Percentiles rank a stretch among this genome's conserved stretches.
Conservation (phyloP, 2,113 vertebrate species). For the Elaphurus davidianus region DNA sequence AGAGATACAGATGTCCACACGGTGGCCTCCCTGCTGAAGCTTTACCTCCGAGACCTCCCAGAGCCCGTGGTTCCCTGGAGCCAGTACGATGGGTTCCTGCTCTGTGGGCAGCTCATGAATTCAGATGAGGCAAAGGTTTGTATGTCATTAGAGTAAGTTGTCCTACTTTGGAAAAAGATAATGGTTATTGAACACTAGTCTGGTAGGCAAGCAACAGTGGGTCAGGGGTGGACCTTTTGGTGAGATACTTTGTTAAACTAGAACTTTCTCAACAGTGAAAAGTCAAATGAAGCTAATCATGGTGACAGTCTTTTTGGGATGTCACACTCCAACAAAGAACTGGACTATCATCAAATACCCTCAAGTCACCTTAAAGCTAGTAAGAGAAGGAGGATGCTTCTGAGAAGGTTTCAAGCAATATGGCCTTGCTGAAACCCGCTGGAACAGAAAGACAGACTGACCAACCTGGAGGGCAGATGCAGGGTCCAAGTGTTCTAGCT, state of each 20-base stretch:
- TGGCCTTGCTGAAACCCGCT: background rate
- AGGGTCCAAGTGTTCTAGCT: background rate
- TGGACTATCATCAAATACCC: background rate
- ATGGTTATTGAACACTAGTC: background rate
- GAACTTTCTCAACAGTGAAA: background rate
- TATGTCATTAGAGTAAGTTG: background rate
- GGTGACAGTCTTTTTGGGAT: background rate
- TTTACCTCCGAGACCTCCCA: slow-evolving; percentile 96
- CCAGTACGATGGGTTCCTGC: slow-evolving; percentile 94
- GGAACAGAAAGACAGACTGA: background rate
- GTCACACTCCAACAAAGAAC: background rate
- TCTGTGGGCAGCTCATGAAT: slow-evolving; percentile 86
- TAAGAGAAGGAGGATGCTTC: background rate
- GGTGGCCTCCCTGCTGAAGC: slow-evolving; percentile 95
- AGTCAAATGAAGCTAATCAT: background rate
- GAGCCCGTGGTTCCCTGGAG: slow-evolving; percentile 94
- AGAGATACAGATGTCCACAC: slow-evolving; percentile 99
- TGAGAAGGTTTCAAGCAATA: background rate
- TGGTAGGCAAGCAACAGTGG: background rate
- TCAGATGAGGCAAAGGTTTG: slow-evolving; percentile 82
- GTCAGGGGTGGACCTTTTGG: background rate
- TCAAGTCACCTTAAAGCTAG: background rate
- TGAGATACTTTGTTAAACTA: background rate
- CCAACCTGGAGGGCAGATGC: background rate
- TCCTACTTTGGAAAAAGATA: background rate